Base-by-base conservation (phyloP, 2,797 vertebrate genomes). In the Myripristis jacobus region DNA sequence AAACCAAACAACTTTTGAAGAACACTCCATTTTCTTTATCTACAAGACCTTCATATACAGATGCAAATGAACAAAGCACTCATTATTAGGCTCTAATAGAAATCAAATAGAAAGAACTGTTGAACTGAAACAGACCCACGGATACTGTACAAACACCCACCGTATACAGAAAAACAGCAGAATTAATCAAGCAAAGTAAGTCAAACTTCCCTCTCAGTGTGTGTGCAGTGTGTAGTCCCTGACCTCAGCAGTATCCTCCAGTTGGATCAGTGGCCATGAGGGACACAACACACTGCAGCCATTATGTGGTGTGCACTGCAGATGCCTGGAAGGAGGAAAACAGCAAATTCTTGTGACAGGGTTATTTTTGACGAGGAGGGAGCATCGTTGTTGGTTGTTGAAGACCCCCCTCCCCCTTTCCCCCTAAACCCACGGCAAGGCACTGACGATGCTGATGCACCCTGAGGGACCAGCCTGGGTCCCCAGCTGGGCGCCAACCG, bases 401-500 rank as follows among this genome's bases (percentile, higher is more conserved):
- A 61, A 48, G 65, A 70, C 48, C 44, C 66, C 43, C 41, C 27
- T 46, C 41, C 27, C 50, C 54, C 48, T 21, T 74, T 78, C 15
- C 76, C 67, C 50, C 16, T 2, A 4, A 58, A 53, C 25, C 66
- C 27, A 0, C 54, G 68, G 61, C 65, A 55, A 64, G 61, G 19
- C 10, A 5, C 70, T 70, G 75, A 67, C 6, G 68, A 71, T 66
- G 73, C 61, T 54, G 75, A 56, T 46, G 65, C 29, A 61, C 44
- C 78, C 74, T 0, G 16, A 50, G 66, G 84, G 59, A 25, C 47
- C 29, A 12, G 79, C 65, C 77, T 25, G 19, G 81, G 71, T 70
- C 73, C 80, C 89, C 91, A 88, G 87, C 88, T 92, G 90, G 75
- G 87, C 88, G 79, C 83, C 83, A 87, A 79, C 87, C 72, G 55